Conservation (phyloP, 2,797 vertebrate genomes). For the Uromys caudimaculatus region DNA sequence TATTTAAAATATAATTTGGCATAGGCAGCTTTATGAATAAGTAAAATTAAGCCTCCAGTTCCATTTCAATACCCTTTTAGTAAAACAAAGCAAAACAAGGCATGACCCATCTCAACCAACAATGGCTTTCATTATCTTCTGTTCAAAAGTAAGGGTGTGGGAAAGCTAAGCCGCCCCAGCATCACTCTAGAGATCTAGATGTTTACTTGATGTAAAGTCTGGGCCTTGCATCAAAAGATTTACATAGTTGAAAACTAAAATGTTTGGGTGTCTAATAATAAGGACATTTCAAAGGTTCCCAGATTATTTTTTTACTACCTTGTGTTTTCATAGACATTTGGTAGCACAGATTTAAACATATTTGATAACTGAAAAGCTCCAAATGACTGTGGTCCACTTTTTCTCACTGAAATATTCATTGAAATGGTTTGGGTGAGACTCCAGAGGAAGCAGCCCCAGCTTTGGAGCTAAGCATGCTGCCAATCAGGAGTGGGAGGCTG, state of each 20-base stretch:
- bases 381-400: background rate
- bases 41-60: constrained; percentile 54
- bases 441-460: background rate
- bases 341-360: background rate
- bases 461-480: background rate
- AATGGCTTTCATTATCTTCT: constrained; percentile 54
- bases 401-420: background rate
- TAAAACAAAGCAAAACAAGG: constrained; percentile 56
- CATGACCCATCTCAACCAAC: background rate
- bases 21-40: constrained; percentile 41
- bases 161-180: background rate
- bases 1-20: constrained; percentile 63
- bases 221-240: background rate
- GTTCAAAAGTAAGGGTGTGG: constrained; percentile 1
- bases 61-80: constrained; percentile 36
- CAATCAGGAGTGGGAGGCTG: rapidly evolving
- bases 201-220: background rate
- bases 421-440: background rate
- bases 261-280: background rate
- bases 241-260: constrained; percentile 42
- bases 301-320: background rate
- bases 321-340: background rate
- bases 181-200: background rate
- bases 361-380: constrained; percentile 7
- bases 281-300: background rate